These are phyloP conservation scores for Catagonus wagneri DNA, from an alignment of 2,113 vertebrate genomes.

Conservation along the genomic window DNA sequence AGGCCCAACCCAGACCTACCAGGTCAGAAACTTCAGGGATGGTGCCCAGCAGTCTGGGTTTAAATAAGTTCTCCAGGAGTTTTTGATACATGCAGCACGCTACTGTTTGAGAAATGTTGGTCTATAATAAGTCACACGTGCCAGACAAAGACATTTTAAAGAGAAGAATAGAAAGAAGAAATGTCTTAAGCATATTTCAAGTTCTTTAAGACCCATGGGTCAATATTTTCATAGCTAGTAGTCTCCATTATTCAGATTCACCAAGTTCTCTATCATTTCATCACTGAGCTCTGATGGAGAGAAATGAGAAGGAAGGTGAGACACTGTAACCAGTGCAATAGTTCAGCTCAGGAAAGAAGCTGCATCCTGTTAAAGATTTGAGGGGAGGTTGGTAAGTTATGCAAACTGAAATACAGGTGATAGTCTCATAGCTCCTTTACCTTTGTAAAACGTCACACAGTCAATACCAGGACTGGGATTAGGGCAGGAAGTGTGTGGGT, in stretches of 20 bases:
- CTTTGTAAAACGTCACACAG: neutral
- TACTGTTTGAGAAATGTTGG: neutral
- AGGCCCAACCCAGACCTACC: neutral
- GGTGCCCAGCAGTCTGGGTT: neutral
- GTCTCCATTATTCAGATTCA: neutral
- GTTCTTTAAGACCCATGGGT: neutral
- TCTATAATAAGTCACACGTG: neutral
- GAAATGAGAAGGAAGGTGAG: neutral
- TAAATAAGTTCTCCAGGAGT: neutral
- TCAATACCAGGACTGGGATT: neutral
- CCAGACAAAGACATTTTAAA: conserved; percentile 3
- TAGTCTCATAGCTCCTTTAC: neutral
- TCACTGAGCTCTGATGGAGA: neutral
- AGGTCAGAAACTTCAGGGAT: neutral
- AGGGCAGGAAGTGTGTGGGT: neutral
- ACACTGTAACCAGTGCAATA: neutral
- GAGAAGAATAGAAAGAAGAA: neutral
- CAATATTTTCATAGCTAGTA: neutral
- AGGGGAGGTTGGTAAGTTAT: neutral
- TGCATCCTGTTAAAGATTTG: neutral
- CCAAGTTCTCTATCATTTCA: neutral
- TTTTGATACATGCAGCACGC: neutral
- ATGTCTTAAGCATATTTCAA: neutral
- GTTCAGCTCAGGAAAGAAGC: conserved; percentile 16
- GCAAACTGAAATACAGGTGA: neutral